A percentile compares a stretch with the other conserved stretches of the same genome.
Conservation (phyloP, 2,888 invertebrate species). For the Clunio marinus region DNA sequence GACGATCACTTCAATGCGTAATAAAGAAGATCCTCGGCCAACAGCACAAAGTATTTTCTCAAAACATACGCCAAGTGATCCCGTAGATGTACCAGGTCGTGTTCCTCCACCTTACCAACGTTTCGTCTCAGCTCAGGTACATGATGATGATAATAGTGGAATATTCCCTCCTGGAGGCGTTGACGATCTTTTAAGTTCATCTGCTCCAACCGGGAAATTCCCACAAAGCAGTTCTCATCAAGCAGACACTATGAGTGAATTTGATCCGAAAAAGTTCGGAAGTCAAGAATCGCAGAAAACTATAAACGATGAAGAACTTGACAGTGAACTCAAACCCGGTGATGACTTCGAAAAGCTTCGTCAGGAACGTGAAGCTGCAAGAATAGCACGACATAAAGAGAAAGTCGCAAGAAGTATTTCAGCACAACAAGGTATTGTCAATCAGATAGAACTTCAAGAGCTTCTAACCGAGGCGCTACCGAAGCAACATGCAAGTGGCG, state of each 20-base stretch:
- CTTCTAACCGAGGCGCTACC: constrained; percentile 6
- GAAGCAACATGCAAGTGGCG: neutral
- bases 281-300: neutral
- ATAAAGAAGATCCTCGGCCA: constrained; percentile 55
- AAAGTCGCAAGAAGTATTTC: constrained; percentile 60
- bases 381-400: constrained; percentile 59
- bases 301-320: constrained; percentile 32
- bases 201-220: constrained; percentile 45
- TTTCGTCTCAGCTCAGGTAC: constrained; percentile 46
- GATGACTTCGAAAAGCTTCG: constrained; percentile 71
- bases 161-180: constrained; percentile 50
- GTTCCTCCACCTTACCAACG: constrained; percentile 47
- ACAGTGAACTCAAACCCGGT: constrained; percentile 43
- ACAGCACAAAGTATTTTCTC: constrained; percentile 62
- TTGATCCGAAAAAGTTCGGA: constrained; percentile 29
- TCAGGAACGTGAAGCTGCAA: constrained; percentile 63
- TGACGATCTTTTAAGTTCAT: constrained; percentile 47
- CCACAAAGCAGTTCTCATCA: constrained; percentile 20
- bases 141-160: constrained; percentile 43
- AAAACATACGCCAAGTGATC: constrained; percentile 58
- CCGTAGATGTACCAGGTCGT: constrained; percentile 59
- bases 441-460: constrained; percentile 30
- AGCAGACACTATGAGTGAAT: neutral
- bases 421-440: constrained; percentile 52
- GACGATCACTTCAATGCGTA: constrained; percentile 70